A percentile compares a stretch with the other conserved stretches of the same genome.
phyloP scores from a whole-genome alignment of 2,888 invertebrate species.

The Dryococelus australis region DNA sequence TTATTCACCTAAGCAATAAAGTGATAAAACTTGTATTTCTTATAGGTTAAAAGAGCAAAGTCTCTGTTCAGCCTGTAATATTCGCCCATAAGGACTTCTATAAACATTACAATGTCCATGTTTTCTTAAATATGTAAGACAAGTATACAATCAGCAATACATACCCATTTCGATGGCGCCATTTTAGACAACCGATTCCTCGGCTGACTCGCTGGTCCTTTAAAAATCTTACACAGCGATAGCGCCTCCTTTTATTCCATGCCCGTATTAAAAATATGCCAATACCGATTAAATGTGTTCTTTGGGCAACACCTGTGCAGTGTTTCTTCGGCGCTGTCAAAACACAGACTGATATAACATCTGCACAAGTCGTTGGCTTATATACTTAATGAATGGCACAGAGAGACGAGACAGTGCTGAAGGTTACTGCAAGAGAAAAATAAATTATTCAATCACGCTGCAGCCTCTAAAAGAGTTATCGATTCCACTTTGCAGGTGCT shows the following conservation, averaged over 20 bases:
- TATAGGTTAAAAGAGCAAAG: no score
- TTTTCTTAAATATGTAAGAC: not conserved
- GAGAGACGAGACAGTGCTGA: not conserved
- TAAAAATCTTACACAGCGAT: not conserved
- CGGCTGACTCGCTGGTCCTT: not conserved
- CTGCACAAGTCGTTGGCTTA: not conserved
- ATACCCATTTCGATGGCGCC: not conserved
- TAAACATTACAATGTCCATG: no score
- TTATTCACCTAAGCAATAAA: no score
- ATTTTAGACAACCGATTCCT: not conserved
- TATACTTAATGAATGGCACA: not conserved
- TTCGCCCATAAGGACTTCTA: no score
- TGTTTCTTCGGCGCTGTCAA: not conserved
- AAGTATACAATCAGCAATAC: not conserved
- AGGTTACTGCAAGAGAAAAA: not conserved
- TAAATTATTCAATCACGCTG: not conserved
- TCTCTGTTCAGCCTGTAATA: no score
- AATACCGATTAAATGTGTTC: not conserved
- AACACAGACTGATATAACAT: not conserved
- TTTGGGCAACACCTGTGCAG: not conserved
- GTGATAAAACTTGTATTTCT: no score
- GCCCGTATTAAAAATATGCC: not conserved
- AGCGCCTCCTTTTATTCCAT: not conserved
- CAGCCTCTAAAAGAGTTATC: not conserved
- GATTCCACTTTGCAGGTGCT: not conserved